These are phyloP conservation scores for Geotrupes spiniger DNA, from an alignment of 2,888 invertebrate species.

Conservation along the genomic window DNA sequence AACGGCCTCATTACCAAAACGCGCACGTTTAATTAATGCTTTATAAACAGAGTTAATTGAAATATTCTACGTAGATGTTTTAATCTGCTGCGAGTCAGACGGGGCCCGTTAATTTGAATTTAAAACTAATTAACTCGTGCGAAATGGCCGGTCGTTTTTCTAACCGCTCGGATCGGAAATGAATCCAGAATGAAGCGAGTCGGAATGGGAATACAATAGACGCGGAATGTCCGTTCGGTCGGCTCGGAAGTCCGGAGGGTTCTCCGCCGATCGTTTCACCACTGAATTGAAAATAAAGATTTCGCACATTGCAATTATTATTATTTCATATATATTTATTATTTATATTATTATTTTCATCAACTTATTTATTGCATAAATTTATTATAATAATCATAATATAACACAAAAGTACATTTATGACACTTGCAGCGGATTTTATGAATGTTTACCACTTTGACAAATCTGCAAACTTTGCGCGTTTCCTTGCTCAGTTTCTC, in stretches of 20 bases:
- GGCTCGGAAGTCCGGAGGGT: slow-evolving; percentile 12
- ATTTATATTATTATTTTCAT: too few species aligned
- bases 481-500: too few species aligned
- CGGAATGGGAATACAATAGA: slow-evolving; percentile 15
- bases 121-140: slow-evolving; percentile 35
- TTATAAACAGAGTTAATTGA: slow-evolving; percentile 15
- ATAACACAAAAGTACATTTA: too few species aligned
- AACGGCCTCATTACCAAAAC: too few species aligned
- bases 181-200: slow-evolving; percentile 23
- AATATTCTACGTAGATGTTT: slow-evolving; percentile 21
- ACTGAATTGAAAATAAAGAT: slow-evolving; percentile 20
- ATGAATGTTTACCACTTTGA: too few species aligned
- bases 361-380: too few species aligned
- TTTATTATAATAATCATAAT: too few species aligned
- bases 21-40: not conserved
- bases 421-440: too few species aligned
- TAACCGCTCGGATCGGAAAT: slow-evolving; percentile 34
- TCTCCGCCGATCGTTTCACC: slow-evolving; percentile 13
- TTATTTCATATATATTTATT: too few species aligned
- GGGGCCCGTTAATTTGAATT: slow-evolving; percentile 34
- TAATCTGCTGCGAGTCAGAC: slow-evolving; percentile 19
- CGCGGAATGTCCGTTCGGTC: slow-evolving; percentile 18
- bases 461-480: too few species aligned
- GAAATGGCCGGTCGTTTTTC: slow-evolving; percentile 32
- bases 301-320: too few species aligned